A percentile compares a stretch with the other conserved stretches of the same genome.
phyloP scores from a whole-genome alignment of 2,888 invertebrate species.

The Cristatella mucedo region DNA sequence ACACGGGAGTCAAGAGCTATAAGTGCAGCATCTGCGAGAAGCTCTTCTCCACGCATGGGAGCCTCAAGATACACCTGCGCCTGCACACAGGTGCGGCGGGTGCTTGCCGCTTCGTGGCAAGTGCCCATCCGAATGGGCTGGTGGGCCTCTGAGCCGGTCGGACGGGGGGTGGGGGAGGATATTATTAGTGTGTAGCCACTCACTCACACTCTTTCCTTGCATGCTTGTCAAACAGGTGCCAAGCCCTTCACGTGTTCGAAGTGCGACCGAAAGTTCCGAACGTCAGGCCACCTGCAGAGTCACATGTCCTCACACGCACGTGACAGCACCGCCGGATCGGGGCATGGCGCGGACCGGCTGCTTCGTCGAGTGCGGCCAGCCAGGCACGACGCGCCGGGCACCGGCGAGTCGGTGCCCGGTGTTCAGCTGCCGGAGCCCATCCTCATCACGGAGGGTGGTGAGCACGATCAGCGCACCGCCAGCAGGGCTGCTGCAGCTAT shows the following conservation, averaged over 20 bases:
- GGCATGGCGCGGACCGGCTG: too few relatives aligned
- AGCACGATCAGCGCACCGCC: too few relatives aligned
- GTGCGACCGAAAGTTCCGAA: conserved; percentile 35
- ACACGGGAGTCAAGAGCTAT: conserved; percentile 41
- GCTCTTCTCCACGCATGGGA: conserved; percentile 41
- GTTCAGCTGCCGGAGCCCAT: conserved; percentile 45
- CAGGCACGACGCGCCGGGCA: too few relatives aligned
- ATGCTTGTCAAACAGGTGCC: conserved; percentile 26
- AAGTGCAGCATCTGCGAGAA: conserved; percentile 44
- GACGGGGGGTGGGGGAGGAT: too few relatives aligned
- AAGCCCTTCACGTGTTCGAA: conserved; percentile 37
- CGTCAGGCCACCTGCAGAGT: conserved; percentile 32
- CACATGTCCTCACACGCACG: conserved; percentile 29
- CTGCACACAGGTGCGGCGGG: conserved; percentile 37
- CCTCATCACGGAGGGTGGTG: conserved; percentile 44
- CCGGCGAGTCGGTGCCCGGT: conserved; percentile 34
- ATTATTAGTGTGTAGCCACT: too few relatives aligned
- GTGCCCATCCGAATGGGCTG: too few relatives aligned
- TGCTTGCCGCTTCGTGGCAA: too few relatives aligned
- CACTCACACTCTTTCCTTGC: too few relatives aligned
- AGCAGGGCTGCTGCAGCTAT: too few relatives aligned
- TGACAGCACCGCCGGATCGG: too few relatives aligned
- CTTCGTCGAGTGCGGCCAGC: too few relatives aligned
- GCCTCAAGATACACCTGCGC: conserved; percentile 38
- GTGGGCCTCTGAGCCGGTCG: too few relatives aligned